Evolutionary conservation across 2,113 vertebrate species (phyloP).

Genomic region (Junco hyemalis): DNA sequence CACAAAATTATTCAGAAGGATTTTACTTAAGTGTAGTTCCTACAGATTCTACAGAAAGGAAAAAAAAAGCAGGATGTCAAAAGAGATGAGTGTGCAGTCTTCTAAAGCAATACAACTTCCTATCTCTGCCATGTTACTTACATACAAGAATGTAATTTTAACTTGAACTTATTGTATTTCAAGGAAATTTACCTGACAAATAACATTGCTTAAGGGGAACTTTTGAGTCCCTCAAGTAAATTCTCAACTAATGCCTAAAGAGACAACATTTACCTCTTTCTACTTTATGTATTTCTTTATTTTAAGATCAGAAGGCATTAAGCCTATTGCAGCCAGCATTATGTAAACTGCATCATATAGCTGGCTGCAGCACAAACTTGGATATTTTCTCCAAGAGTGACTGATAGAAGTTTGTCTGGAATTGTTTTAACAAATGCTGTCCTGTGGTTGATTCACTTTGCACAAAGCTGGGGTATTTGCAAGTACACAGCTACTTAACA

Average conservation of each 20-base stretch:
- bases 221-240: not conserved
- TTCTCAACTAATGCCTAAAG: not conserved
- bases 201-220: not conserved
- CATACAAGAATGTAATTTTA: not conserved
- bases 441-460: not conserved
- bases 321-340: not conserved
- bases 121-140: not conserved
- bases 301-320: not conserved
- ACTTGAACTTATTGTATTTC: not conserved
- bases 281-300: not conserved
- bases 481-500: not conserved
- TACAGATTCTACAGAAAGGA: not conserved
- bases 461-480: not conserved
- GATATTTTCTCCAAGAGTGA: not conserved
- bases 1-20: not conserved
- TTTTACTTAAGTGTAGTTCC: not conserved
- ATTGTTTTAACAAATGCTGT: not conserved
- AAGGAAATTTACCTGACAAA: not conserved
- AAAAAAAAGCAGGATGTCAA: not conserved
- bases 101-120: not conserved
- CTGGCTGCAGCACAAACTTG: not conserved
- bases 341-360: not conserved
- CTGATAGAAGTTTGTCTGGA: not conserved
- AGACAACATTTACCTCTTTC: not conserved
- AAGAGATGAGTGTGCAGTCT: not conserved